Percentiles rank a stretch among this genome's conserved stretches.
Evolutionary conservation across 2,888 invertebrate species (phyloP).

Genomic region (Acrobeloides nanus): DNA sequence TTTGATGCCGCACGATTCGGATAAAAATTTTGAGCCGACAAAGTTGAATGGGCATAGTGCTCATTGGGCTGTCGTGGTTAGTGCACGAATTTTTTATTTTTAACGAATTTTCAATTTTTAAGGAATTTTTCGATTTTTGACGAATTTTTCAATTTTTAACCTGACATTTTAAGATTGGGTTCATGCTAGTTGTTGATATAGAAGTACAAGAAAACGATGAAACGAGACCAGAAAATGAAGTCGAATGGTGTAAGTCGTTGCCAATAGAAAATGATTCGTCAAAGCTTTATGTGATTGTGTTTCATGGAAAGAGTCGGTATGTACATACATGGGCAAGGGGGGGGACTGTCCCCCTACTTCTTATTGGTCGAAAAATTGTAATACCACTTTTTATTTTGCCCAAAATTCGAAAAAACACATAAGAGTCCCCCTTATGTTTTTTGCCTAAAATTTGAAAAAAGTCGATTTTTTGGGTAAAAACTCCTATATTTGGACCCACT

Average conservation of each 20-base stretch:
- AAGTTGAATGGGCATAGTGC: conserved; percentile 32
- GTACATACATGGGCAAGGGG: no score
- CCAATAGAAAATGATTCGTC: conserved; percentile 1
- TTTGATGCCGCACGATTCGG: conserved; percentile 47
- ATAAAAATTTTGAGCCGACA: conserved; percentile 42
- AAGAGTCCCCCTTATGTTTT: no score
- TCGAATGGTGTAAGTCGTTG: conserved; percentile 1
- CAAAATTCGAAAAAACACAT: no score
- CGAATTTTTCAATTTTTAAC: conserved; percentile 19
- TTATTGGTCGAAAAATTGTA: no score
- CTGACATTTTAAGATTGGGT: no score
- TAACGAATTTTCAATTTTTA: neutral
- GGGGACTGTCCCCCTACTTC: no score
- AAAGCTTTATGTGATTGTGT: conserved; percentile 20
- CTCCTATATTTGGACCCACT: no score
- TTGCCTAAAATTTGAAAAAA: no score
- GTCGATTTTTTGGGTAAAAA: no score
- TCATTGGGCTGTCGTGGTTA: conserved; percentile 44
- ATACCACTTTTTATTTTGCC: no score
- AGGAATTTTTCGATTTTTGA: conserved; percentile 15
- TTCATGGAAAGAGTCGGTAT: conserved; percentile 44
- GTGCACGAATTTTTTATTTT: conserved; percentile 6
- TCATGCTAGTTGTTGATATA: conserved; percentile 1
- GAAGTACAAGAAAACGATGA: conserved; percentile 2
- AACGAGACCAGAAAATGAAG: no score